Evolutionary conservation across 64 coral and sea anemone species (phyloP).

Genomic region (Montipora efflorescens): DNA sequence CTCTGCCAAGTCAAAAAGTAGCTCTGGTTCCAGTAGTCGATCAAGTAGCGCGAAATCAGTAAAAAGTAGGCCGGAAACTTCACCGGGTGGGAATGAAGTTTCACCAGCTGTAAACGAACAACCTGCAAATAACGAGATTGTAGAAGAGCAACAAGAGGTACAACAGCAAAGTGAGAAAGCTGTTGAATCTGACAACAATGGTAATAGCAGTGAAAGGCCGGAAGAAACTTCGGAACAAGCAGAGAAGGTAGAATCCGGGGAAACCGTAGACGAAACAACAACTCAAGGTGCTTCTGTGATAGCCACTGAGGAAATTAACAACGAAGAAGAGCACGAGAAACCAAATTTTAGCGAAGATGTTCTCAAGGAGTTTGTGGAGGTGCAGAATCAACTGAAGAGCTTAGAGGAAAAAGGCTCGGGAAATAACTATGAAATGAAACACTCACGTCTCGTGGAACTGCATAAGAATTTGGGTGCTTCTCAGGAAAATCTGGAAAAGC

Average conservation of each 20-base stretch:
- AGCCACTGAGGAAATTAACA: background rate
- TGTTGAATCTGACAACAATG: conserved; percentile 7
- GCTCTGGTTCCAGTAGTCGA: conserved; percentile 30
- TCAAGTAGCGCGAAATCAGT: conserved; percentile 63
- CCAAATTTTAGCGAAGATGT: conserved; percentile 90
- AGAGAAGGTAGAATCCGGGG: no score
- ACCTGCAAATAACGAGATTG: background rate
- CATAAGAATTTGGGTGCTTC: conserved; percentile 62
- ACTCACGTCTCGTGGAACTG: conserved; percentile 66
- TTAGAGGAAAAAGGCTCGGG: conserved; percentile 70
- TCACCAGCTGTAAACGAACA: background rate
- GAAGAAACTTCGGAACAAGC: background rate
- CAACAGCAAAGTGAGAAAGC: conserved; percentile 26
- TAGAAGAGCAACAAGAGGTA: conserved; percentile 4
- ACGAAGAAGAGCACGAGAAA: conserved; percentile 61
- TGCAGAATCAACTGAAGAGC: conserved; percentile 74
- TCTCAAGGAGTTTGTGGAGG: conserved; percentile 80
- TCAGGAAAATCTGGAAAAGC: conserved; percentile 45
- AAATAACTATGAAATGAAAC: conserved; percentile 58
- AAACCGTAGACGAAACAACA: background rate
- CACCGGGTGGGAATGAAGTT: conserved; percentile 1
- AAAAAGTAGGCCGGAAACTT: conserved; percentile 21
- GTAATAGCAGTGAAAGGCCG: background rate
- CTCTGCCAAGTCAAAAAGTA: conserved; percentile 25
- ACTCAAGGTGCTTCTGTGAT: conserved; percentile 17